A percentile compares a stretch with the other conserved stretches of the same genome.
phyloP scores from a whole-genome alignment of 2,113 vertebrate genomes.

The Sorex araneus region DNA sequence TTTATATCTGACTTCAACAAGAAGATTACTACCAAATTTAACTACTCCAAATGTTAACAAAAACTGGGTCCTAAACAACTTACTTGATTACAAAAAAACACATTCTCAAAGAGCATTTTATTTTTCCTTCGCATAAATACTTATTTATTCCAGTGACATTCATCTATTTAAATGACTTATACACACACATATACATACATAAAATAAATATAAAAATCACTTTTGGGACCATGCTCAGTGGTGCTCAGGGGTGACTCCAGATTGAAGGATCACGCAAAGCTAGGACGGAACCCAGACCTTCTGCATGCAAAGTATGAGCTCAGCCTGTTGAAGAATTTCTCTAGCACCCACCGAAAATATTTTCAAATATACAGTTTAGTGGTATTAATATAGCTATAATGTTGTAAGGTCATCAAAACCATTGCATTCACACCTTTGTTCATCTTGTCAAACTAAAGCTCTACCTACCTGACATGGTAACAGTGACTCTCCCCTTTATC shows the following conservation, averaged over 20 bases:
- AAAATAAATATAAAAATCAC: background rate
- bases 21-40: constrained; percentile 51
- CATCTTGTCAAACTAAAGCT: constrained; percentile 4
- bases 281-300: too few species aligned
- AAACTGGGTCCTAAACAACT: background rate
- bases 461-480: background rate
- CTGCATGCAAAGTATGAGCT: too few species aligned
- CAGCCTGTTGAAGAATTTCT: too few species aligned
- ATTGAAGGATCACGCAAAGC: too few species aligned
- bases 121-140: too few species aligned
- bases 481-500: background rate
- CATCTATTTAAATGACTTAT: background rate
- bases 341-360: background rate
- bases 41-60: constrained; percentile 9
- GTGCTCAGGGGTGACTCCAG: too few species aligned
- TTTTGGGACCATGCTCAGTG: too few species aligned
- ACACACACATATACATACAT: background rate
- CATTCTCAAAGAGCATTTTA: constrained; percentile 4
- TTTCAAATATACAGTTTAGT: background rate
- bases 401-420: background rate
- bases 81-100: constrained; percentile 3
- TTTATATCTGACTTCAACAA: constrained; percentile 26
- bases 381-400: background rate
- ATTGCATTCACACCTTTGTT: background rate
- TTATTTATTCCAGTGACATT: too few species aligned